phyloP scores from a whole-genome alignment of 2,797 vertebrate species.

The Parauchenoglanis ngamensis region DNA sequence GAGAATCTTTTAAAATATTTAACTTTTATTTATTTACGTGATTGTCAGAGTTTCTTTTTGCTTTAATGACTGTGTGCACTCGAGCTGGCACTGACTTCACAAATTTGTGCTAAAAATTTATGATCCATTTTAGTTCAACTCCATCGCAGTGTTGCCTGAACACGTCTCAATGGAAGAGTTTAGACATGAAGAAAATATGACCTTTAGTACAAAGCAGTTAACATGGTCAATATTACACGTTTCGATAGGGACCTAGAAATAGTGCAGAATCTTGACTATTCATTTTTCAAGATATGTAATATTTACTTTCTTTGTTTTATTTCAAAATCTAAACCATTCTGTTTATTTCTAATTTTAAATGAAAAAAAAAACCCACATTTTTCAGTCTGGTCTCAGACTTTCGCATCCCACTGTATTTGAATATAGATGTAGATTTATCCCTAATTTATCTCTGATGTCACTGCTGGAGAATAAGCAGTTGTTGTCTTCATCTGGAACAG shows the following conservation, averaged over 20 bases:
- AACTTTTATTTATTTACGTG: too few species aligned
- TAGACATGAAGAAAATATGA: too few species aligned
- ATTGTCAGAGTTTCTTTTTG: too few species aligned
- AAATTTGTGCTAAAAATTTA: too few species aligned
- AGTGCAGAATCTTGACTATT: not conserved
- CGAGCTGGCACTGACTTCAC: too few species aligned
- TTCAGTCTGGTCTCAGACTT: not conserved
- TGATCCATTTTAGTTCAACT: too few species aligned
- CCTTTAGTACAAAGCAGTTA: not conserved
- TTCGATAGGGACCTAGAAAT: not conserved
- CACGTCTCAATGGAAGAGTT: too few species aligned
- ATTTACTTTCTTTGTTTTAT: not conserved
- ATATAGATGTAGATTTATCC: not conserved
- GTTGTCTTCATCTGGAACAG: not conserved
- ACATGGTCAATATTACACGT: not conserved
- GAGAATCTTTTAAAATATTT: too few species aligned
- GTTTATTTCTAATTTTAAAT: not conserved
- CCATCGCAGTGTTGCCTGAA: too few species aligned
- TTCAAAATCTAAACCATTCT: not conserved
- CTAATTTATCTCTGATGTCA: not conserved
- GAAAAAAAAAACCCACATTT: not conserved
- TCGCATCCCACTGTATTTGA: not conserved
- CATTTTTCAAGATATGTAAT: not conserved
- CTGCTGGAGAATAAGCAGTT: not conserved
- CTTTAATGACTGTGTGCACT: too few species aligned